Base-by-base conservation (phyloP, 2,797 vertebrate species). In the Gastrophryne carolinensis region DNA sequence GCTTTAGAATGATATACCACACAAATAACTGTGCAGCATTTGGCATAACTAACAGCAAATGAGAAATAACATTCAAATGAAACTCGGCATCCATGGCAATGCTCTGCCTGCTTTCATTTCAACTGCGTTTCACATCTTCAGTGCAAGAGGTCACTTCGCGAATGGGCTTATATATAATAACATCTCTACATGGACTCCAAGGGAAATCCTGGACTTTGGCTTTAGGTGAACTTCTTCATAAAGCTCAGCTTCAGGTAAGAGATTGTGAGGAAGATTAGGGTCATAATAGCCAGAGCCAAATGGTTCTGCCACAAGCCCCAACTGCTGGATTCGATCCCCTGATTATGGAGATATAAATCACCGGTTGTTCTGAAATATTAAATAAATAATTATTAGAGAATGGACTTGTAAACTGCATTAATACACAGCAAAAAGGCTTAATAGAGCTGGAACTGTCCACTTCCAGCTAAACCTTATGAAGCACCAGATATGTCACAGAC, bases 291-390 rank as follows among this genome's bases (percentile, higher is more conserved):
- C 57, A 98, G 75, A 15, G 93, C 94, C 44, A 96, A 24, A 0
- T 96, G 92, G 66, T 98, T 99, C 87, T 86, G 83, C 96, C 96
- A 99, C 35, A 97, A 80, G 12, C 90, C 93, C 96, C 95, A 98
- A n/a, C 73, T 17, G 10, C 86, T 91, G 7, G 66, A 62, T 3
- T 92, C 84, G 1, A 96, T 94, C 17, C 94, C 95, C 84, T 96
- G 91, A 2, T 64, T 85, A 5, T 27, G 3, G 86, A 98, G 89
- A 52, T 91, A 88, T 0, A 91, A 84, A 29, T 95, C 92, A 0
- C 96, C 97, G 2, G 90, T 92, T 49, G 94, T 96, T 47, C 97
- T 97, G 49, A 0, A 71, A 82, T 11, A 12, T 82, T 10, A 21
- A 50, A 23, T 19, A 5, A 7, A 24, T n/a, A n/a, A n/a, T n/a